Percentiles rank a stretch among this genome's conserved stretches.
phyloP scores from a whole-genome alignment of 2,113 vertebrate species.

The Microcebus griseorufus region DNA sequence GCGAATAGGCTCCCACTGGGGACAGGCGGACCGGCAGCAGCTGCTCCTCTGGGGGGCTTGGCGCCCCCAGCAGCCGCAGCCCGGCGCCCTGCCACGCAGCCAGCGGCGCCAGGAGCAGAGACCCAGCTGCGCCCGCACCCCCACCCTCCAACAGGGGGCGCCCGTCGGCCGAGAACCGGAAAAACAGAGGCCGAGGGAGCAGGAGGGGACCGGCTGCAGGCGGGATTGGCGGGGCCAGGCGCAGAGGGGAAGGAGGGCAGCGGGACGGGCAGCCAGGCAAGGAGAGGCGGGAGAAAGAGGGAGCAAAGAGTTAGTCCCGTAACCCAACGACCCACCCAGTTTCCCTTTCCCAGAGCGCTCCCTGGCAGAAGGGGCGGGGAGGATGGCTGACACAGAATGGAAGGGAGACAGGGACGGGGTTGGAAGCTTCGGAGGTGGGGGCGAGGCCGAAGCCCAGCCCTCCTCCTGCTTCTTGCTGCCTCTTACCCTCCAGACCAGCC shows the following conservation, averaged over 20 bases:
- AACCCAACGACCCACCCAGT: background rate
- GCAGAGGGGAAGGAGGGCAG: background rate
- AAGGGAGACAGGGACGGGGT: background rate
- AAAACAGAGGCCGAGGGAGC: constrained; percentile 70
- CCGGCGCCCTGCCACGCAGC: constrained; percentile 55
- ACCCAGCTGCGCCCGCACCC: constrained; percentile 48
- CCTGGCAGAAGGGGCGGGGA: background rate
- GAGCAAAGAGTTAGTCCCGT: constrained; percentile 74
- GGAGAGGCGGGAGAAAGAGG: constrained; percentile 73
- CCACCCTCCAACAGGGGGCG: constrained; percentile 79
- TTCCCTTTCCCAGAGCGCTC: constrained; percentile 62
- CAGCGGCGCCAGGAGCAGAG: constrained; percentile 55
- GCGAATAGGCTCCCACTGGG: constrained; percentile 92
- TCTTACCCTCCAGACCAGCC: constrained; percentile 63
- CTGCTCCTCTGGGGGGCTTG: constrained; percentile 80
- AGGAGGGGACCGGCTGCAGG: constrained; percentile 57
- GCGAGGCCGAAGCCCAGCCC: background rate
- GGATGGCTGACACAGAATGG: constrained; percentile 7
- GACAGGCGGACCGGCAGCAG: constrained; percentile 89
- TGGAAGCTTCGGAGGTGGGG: background rate
- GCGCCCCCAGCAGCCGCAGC: constrained; percentile 55
- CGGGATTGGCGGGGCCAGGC: background rate
- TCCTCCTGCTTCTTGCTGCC: background rate
- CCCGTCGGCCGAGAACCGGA: constrained; percentile 76
- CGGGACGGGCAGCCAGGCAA: constrained; percentile 55